phyloP scores from a whole-genome alignment of 2,113 vertebrate genomes.

The Eulemur rufifrons region DNA sequence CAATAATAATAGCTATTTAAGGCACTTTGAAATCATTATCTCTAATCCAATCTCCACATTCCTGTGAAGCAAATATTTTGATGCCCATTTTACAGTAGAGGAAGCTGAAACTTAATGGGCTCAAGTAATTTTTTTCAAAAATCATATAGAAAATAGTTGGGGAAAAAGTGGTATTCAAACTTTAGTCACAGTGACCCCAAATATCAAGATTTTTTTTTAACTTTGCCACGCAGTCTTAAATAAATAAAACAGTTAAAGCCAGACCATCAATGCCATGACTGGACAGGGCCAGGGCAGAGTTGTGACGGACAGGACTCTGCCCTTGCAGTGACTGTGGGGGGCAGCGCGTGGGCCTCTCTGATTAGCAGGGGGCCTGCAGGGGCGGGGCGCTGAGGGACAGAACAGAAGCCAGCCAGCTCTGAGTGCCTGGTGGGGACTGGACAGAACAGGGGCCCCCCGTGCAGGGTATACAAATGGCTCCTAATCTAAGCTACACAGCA shows the following conservation, averaged over 20 bases:
- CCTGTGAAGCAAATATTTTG: background rate
- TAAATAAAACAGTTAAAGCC: background rate
- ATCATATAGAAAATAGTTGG: background rate
- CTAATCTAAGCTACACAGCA: background rate
- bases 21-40: slow-evolving; percentile 30
- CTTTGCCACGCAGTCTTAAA: background rate
- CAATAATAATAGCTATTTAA: slow-evolving; percentile 44
- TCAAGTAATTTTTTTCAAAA: background rate
- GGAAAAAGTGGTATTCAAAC: background rate
- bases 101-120: background rate
- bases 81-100: slow-evolving; percentile 16
- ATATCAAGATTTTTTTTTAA: background rate
- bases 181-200: background rate
- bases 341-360: background rate
- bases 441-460: background rate
- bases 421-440: background rate
- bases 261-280: background rate
- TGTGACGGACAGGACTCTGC: too few relatives aligned
- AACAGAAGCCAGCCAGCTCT: background rate
- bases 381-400: background rate
- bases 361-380: background rate
- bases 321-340: background rate
- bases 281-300: background rate
- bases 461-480: background rate
- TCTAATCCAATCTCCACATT: slow-evolving; percentile 27